These are phyloP conservation scores for Daphoenositta chrysoptera DNA, from an alignment of 2,113 vertebrate genomes.

Conservation along the genomic window DNA sequence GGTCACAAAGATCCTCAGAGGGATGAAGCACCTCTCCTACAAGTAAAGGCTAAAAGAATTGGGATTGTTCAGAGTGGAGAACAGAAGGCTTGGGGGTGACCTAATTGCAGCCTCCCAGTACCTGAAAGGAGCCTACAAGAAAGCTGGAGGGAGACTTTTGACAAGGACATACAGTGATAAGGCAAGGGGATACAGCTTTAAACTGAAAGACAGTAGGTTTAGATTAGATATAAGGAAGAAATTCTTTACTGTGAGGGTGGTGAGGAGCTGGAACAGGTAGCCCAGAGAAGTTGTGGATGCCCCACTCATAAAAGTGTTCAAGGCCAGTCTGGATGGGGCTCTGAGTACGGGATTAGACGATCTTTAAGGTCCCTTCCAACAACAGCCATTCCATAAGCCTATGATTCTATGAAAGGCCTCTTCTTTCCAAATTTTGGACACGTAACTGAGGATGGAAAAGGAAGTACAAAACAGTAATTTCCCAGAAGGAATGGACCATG, in stretches of 20 bases:
- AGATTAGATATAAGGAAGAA: background rate
- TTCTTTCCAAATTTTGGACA: background rate
- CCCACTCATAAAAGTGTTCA: background rate
- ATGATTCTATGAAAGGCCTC: background rate
- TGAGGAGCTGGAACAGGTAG: background rate
- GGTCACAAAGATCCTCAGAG: background rate
- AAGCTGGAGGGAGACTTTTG: background rate
- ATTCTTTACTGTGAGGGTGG: background rate
- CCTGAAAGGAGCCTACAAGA: background rate
- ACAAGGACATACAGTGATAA: background rate
- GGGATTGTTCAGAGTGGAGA: background rate
- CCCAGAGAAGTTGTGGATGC: background rate
- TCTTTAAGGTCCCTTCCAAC: background rate
- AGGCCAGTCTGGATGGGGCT: background rate
- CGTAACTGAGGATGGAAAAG: background rate
- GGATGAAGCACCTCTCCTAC: background rate
- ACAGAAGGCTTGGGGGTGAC: background rate
- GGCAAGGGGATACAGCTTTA: background rate
- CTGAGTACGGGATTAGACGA: rapidly evolving
- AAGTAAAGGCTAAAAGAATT: background rate
- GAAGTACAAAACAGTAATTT: background rate
- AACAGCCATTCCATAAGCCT: background rate
- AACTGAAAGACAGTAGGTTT: background rate
- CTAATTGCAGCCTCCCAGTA: background rate
- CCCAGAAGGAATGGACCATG: background rate